Evolutionary conservation across 2,797 vertebrate species (phyloP).

Genomic region (Spinus pinus): DNA sequence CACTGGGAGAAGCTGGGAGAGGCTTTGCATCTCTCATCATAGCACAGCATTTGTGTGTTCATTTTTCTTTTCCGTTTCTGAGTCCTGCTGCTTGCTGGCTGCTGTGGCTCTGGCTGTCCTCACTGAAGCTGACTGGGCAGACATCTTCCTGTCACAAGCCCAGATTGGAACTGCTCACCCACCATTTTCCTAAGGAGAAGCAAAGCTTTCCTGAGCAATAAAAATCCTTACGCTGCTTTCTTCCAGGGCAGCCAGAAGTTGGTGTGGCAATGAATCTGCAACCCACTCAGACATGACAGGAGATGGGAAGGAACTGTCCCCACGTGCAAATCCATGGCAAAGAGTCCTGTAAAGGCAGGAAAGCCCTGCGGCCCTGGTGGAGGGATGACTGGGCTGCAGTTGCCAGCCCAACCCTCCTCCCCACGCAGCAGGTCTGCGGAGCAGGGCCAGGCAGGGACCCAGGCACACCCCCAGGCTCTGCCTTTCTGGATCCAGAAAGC

Average conservation of each 20-base stretch:
- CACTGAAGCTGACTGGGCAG: not conserved
- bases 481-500: not conserved
- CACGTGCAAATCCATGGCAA: rapidly evolving
- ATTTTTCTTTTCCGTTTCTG: not conserved
- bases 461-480: not conserved
- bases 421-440: conserved; percentile 26
- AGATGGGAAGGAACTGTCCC: not conserved
- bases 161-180: not conserved
- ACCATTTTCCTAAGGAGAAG: not conserved
- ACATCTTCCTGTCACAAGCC: rapidly evolving
- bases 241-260: not conserved
- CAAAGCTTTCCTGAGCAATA: not conserved
- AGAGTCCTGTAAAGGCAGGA: not conserved
- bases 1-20: not conserved
- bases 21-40: not conserved
- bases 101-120: not conserved
- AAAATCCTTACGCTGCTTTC: not conserved
- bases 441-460: not conserved
- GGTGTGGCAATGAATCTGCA: not conserved
- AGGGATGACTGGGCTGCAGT: not conserved
- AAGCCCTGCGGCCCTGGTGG: rapidly evolving
- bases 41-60: rapidly evolving
- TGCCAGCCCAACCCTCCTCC: not conserved
- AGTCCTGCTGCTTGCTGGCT: not conserved
- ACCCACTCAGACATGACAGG: not conserved